Evolutionary conservation across 2,888 invertebrate species (phyloP), one percentile per base, ranked within the genome.

Genomic region (Megaustenia siamemsis): DNA sequence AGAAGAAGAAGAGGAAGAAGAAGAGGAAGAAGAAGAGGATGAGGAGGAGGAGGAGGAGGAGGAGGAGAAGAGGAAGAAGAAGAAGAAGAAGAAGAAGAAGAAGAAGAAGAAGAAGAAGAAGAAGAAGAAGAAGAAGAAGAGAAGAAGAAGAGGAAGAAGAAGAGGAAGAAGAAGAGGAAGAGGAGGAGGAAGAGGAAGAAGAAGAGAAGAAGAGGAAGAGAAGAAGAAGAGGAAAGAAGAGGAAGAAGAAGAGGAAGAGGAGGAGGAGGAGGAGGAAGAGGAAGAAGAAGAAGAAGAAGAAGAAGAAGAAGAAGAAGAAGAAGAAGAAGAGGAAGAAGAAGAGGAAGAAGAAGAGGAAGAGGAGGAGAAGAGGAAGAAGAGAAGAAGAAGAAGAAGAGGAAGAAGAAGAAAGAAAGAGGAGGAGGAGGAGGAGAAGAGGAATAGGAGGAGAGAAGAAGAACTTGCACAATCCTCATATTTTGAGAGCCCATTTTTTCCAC

Each of bases 321-420:
- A 32, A 66, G 28, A 24, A 63, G 21, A 63, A 63, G 63, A 63
- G 15, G 24, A 32, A 78, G 78, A 60, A 53, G 53, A 32, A 78
- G 78, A 78, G 60, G 53, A 53, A 78, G 60, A 60, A 53, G 18
- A 53, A 78, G 78, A 60, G 38, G 28, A 53, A 78, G 78, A 71
- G 38, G 35, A 38, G 35, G 38, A 35, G 24, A 35, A 38, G n/a
- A 40, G 43, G 38, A 35, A 38, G 8, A 40, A 8, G 38, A 32
- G 38, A 32, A 35, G 28, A 71, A 32, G 38, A 32, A 71, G 71
- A 40, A 32, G 38, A 40, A 71, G 71, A 71, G 24, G 32, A 28
- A 28, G 43, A 71, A 35, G 32, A 35, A 40, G 6, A 21, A 38
- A 40, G 45, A 12, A 73, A n/a, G 38, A 24, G 24, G 12, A 38